Percentiles rank a stretch among this genome's conserved stretches.
Evolutionary conservation across 2,888 invertebrate species (phyloP).

Genomic region (Lycophotia porphyrea): DNA sequence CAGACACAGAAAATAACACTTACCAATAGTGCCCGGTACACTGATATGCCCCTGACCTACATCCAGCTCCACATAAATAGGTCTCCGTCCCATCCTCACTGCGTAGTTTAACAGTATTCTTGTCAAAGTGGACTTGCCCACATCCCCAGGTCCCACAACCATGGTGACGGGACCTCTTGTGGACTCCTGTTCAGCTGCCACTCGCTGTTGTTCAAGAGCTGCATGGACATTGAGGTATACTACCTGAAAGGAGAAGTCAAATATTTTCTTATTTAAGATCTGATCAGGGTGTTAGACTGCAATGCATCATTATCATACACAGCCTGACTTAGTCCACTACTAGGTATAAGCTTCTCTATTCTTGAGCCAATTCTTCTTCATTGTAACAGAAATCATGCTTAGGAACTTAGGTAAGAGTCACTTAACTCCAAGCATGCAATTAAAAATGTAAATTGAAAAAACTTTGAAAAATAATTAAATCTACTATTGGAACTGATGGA

Average conservation of each 20-base stretch:
- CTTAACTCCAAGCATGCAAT: background rate
- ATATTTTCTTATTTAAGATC: background rate
- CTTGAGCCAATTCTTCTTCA: background rate
- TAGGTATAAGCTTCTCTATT: background rate
- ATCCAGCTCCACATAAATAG: conserved; percentile 98
- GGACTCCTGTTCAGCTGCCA: conserved; percentile 94
- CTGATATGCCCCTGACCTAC: conserved; percentile 98
- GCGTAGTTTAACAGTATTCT: conserved; percentile 98
- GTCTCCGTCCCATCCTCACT: conserved; percentile 96
- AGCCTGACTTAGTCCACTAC: background rate
- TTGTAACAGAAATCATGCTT: background rate
- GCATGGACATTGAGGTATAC: conserved; percentile 99
- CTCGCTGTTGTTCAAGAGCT: conserved; percentile 97
- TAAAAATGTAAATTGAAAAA: background rate
- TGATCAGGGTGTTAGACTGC: background rate
- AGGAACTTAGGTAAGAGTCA: background rate
- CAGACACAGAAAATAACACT: conserved; percentile 20
- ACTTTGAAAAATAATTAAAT: background rate
- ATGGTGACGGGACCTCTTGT: conserved; percentile 95
- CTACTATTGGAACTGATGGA: background rate
- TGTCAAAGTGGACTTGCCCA: conserved; percentile 98
- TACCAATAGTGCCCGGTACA: conserved; percentile 97
- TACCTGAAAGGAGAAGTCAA: conserved; percentile 80
- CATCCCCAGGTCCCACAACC: conserved; percentile 98
- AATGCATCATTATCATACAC: background rate